A percentile compares a stretch with the other conserved stretches of the same genome.
phyloP scores from a whole-genome alignment of 2,888 invertebrate species.

The Tachina fera region DNA sequence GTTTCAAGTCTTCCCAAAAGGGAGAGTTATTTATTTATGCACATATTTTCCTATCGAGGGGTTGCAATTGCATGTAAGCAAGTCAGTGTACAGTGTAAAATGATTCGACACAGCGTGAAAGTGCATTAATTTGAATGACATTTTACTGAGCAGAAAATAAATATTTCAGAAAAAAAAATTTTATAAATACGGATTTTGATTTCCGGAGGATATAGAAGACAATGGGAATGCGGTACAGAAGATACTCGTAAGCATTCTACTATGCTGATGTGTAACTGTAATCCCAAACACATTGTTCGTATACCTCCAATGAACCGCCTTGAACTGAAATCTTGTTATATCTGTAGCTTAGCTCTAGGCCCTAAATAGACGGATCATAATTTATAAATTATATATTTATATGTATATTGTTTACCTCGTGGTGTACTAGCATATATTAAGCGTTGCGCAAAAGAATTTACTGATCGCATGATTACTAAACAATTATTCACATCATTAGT shows the following conservation, averaged over 20 bases:
- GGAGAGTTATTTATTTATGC: constrained; percentile 45
- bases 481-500: no score
- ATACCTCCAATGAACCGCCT: not conserved
- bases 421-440: no score
- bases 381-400: no score
- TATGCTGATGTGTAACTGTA: not conserved
- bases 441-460: no score
- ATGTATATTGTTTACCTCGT: no score
- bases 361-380: no score
- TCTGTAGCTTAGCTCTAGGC: no score
- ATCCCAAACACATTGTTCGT: not conserved
- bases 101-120: constrained; percentile 49
- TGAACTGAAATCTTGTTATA: no score
- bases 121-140: constrained; percentile 43
- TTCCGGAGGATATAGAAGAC: not conserved
- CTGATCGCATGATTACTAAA: no score
- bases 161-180: not conserved
- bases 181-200: not conserved
- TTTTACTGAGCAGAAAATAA: not conserved
- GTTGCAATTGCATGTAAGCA: constrained; percentile 38
- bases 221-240: not conserved
- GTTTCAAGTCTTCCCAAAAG: constrained; percentile 4
- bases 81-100: constrained; percentile 11
- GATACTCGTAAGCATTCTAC: not conserved
- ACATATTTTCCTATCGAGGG: constrained; percentile 5